Evolutionary conservation across 2,888 invertebrate genomes (phyloP).

Genomic region (Aleiodes alternator): DNA sequence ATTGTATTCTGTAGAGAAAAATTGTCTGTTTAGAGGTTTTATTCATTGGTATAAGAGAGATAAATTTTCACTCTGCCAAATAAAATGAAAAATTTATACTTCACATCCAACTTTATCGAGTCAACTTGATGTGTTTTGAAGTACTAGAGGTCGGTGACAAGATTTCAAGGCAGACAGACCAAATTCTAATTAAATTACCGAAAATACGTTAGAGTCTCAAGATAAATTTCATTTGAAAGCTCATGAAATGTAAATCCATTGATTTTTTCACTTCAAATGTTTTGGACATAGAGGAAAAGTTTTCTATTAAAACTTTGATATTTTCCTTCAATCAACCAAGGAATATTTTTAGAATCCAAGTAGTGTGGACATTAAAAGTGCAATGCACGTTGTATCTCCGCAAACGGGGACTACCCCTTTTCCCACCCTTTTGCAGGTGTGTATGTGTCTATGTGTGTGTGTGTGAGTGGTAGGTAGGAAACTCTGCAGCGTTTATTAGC

Average conservation of each 20-base stretch:
- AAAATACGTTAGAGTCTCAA: not conserved
- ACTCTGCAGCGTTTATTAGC: slow-evolving; percentile 25
- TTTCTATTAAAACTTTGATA: not conserved
- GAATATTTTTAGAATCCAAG: not conserved
- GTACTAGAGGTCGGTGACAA: too few relatives aligned
- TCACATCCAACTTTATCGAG: too few relatives aligned
- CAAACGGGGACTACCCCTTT: slow-evolving; percentile 1
- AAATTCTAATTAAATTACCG: too few relatives aligned
- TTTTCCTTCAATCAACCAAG: not conserved
- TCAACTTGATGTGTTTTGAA: too few relatives aligned
- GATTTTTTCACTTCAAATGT: not conserved
- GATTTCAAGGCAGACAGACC: too few relatives aligned
- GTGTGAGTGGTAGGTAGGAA: too few relatives aligned
- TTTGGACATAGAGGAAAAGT: not conserved
- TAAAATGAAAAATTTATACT: too few relatives aligned
- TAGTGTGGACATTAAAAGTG: slow-evolving; percentile 1
- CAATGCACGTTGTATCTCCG: slow-evolving; percentile 22
- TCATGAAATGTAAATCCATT: not conserved
- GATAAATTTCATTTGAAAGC: not conserved
- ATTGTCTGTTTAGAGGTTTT: too few relatives aligned
- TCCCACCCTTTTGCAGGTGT: too few relatives aligned
- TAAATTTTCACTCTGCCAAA: too few relatives aligned
- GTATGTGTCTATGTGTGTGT: not conserved
- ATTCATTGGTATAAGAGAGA: not conserved
- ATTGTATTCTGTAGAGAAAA: too few relatives aligned